These are phyloP conservation scores for Latheticus oryzae DNA, from an alignment of 2,888 invertebrate species.

Conservation along the genomic window DNA sequence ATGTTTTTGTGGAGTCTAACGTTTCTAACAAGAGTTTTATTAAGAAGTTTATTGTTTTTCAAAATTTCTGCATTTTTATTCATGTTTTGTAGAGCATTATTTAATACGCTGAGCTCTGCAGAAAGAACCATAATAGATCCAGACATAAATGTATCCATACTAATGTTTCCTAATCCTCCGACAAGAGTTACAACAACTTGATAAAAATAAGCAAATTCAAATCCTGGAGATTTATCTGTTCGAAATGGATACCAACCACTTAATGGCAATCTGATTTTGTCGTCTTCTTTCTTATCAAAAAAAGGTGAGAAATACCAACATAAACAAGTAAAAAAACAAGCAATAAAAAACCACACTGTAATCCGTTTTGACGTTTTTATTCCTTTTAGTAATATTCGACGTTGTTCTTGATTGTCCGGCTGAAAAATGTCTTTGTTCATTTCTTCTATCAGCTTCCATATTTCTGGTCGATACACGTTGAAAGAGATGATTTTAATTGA, in stretches of 20 bases:
- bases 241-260: conserved; percentile 66
- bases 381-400: conserved; percentile 45
- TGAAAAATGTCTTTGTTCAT: conserved; percentile 49
- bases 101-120: conserved; percentile 66
- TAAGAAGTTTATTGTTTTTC: background rate
- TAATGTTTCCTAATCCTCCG: conserved; percentile 67
- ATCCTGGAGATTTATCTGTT: conserved; percentile 62
- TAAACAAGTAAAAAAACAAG: conserved; percentile 51
- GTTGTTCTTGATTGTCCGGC: conserved; percentile 51
- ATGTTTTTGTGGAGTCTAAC: conserved; percentile 11
- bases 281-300: conserved; percentile 47
- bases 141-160: conserved; percentile 60
- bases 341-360: conserved; percentile 50
- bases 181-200: conserved; percentile 66
- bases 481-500: conserved; percentile 39
- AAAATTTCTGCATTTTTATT: background rate
- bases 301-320: conserved; percentile 60
- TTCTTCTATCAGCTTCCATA: conserved; percentile 40
- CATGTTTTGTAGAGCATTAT: conserved; percentile 38
- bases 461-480: conserved; percentile 29
- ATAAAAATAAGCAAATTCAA: conserved; percentile 66
- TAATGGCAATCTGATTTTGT: conserved; percentile 1
- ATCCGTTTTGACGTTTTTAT: conserved; percentile 49
- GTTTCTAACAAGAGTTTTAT: conserved; percentile 2
- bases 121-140: conserved; percentile 45